These are phyloP conservation scores for Cephus pygmeus DNA, from an alignment of 2,888 invertebrate genomes.

Conservation along the genomic window DNA sequence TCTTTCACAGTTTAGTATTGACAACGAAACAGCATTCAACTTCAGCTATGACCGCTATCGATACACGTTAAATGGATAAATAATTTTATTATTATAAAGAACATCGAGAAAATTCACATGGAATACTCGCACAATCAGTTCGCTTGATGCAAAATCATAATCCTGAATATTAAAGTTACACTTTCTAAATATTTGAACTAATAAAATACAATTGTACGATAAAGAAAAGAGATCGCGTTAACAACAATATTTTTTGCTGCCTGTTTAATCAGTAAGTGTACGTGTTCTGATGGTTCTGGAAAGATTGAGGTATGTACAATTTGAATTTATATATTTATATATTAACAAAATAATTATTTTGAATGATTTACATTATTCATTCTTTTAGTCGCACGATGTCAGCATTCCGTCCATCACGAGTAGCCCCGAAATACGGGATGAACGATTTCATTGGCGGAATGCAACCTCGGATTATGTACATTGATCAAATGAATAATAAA, in stretches of 20 bases:
- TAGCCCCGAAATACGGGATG: constrained; percentile 13
- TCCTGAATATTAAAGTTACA: too few relatives aligned
- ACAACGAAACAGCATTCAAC: too few relatives aligned
- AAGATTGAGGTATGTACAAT: not conserved
- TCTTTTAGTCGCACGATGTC: constrained; percentile 9
- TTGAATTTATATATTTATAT: not conserved
- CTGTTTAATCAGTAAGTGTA: not conserved
- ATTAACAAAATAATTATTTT: not conserved
- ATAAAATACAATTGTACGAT: not conserved
- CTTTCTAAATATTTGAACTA: not conserved
- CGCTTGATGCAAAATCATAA: too few relatives aligned
- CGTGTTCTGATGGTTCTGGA: not conserved
- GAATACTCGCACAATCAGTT: too few relatives aligned
- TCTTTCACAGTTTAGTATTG: too few relatives aligned
- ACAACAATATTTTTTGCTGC: not conserved
- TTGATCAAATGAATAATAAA: constrained; percentile 1
- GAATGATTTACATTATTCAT: not conserved
- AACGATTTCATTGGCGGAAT: constrained; percentile 7
- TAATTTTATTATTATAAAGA: too few relatives aligned
- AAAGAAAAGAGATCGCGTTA: not conserved
- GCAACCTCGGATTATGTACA: constrained; percentile 5
- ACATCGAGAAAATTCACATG: too few relatives aligned
- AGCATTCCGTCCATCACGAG: constrained; percentile 13
- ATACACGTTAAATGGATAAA: too few relatives aligned
- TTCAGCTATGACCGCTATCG: too few relatives aligned